These are phyloP conservation scores for Lutraria lutraria DNA, from an alignment of 2,888 invertebrate species.

Conservation along the genomic window DNA sequence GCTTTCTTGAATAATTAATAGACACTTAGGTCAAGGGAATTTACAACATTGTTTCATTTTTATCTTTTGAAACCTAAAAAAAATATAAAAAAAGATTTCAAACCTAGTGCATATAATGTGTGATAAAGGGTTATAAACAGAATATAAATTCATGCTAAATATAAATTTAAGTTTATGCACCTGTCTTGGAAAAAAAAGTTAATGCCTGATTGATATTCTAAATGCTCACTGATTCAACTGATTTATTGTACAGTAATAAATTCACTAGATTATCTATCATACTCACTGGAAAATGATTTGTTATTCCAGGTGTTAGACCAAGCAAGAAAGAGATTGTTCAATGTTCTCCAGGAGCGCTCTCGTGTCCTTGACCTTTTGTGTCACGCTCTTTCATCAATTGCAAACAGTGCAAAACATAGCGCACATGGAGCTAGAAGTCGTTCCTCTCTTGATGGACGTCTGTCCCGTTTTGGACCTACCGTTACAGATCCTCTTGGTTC, in stretches of 20 bases:
- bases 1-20: too few relatives aligned
- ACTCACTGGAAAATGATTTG: neutral
- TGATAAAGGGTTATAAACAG: too few relatives aligned
- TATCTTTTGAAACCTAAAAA: too few relatives aligned
- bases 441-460: constrained; percentile 71
- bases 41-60: too few relatives aligned
- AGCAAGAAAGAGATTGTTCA: constrained; percentile 82
- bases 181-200: neutral
- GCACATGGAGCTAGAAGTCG: constrained; percentile 56
- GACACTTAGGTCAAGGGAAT: too few relatives aligned
- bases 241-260: neutral
- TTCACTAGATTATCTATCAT: neutral
- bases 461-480: constrained; percentile 69
- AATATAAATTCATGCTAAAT: neutral
- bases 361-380: constrained; percentile 86
- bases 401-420: constrained; percentile 59
- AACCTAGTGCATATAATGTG: too few relatives aligned
- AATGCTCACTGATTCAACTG: neutral
- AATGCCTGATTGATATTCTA: neutral
- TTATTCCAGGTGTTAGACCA: constrained; percentile 80
- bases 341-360: constrained; percentile 84
- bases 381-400: constrained; percentile 81
- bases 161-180: neutral
- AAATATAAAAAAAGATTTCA: too few relatives aligned
- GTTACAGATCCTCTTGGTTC: constrained; percentile 84